These are phyloP conservation scores for Andrena dorsata DNA, from an alignment of 2,888 invertebrate species.

Conservation along the genomic window DNA sequence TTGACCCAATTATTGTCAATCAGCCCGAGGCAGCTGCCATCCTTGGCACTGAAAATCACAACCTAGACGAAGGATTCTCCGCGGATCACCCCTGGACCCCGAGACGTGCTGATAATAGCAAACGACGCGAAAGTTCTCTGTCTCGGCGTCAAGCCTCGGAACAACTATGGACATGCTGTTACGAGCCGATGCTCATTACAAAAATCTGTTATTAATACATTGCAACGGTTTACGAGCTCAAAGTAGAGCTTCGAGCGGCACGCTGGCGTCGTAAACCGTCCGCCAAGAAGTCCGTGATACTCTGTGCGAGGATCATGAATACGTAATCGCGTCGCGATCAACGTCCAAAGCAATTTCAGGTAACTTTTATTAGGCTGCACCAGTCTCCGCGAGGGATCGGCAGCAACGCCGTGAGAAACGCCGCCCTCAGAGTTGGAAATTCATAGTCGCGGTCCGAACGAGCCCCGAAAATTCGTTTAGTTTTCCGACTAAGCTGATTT, in stretches of 20 bases:
- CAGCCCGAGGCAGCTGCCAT: too few relatives aligned
- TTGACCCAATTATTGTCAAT: too few relatives aligned
- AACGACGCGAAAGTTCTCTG: neutral
- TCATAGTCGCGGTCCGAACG: constrained; percentile 16
- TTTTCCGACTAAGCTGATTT: constrained; percentile 20
- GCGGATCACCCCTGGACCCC: too few relatives aligned
- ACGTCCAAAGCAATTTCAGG: constrained; percentile 38
- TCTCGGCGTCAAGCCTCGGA: neutral
- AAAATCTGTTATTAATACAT: constrained; percentile 19
- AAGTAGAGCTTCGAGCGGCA: neutral
- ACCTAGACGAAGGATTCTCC: too few relatives aligned
- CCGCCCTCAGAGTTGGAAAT: neutral
- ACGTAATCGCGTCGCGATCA: constrained; percentile 42
- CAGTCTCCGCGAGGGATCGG: constrained; percentile 16
- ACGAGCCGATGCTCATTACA: neutral
- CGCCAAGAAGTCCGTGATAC: neutral
- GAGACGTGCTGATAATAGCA: constrained; percentile 15
- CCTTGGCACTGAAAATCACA: neutral
- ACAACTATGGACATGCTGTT: neutral
- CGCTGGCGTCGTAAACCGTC: constrained; percentile 10
- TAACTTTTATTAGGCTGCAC: constrained; percentile 37
- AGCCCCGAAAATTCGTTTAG: constrained; percentile 47
- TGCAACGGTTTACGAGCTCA: constrained; percentile 15
- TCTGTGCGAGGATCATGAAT: constrained; percentile 41
- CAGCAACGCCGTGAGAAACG: neutral